Evolutionary conservation across 53 echinoderm and acorn worm genomes (phyloP), one percentile per base, ranked within the genome.

Genomic region (Actinopyga echinites): DNA sequence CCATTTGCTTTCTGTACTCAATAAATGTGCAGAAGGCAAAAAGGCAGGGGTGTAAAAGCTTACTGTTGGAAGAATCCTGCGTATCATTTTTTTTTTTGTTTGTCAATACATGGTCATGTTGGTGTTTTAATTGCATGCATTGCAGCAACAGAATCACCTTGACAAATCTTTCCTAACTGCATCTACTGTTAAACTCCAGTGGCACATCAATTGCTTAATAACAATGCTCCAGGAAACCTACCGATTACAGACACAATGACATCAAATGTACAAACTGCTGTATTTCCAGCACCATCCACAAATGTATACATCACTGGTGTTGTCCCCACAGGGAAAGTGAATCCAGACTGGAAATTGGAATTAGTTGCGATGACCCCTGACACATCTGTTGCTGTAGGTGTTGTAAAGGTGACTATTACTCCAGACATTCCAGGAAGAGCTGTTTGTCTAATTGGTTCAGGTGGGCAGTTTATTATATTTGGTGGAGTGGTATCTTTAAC

Each of bases 361-460:
- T 34, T 21, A 36, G 68, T 34, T 13, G n/a, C 8, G 1, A 22
- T 35, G 10, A 68, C 32, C 7, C 68, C 68, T 68, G 68, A 68
- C 8, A 35, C 10, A 53, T 75, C 75, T 29, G 45, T 26, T 17
- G 75, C 75, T 29, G 75, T 75, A 17, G 75, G 75, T 54, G 45
- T 28, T 8, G 29, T 53, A 24, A 24, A 75, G 29, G 20, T 75
- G 22, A 54, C 75, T 8, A 54, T 26, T 0, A 75, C 25, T 29
- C 20, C 32, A 37, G 17, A 20, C 4, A 23, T 1, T 5, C 68
- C 68, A 4, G 40, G 40, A 6, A 21, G 21, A 0, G 68, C 68
- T 68, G 68, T 68, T 19, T 9, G 8, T 62, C 30, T 62, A 0
- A 62, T 62, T 17, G 62, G 30, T 26, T 25, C 28, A 9, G 26